phyloP scores from a whole-genome alignment of 2,797 vertebrate species.

The Lateolabrax maculatus region DNA sequence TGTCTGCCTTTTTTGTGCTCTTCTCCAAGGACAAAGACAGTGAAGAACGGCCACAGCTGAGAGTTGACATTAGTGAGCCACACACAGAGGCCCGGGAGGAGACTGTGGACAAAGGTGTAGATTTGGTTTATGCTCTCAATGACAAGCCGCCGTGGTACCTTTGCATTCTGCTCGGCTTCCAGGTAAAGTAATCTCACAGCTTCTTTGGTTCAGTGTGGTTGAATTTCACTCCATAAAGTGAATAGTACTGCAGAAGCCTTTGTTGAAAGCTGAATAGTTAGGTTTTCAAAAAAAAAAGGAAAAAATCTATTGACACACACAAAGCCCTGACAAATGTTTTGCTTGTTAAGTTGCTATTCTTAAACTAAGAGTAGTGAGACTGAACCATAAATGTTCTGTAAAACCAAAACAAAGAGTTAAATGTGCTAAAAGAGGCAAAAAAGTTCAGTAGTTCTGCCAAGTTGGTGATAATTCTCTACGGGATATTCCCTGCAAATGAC shows the following conservation, averaged over 20 bases:
- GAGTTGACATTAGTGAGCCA: constrained; percentile 39
- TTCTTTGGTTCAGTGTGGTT: background rate
- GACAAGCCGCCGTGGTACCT: constrained; percentile 88
- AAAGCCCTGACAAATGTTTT: background rate
- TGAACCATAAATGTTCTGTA: background rate
- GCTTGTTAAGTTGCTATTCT: background rate
- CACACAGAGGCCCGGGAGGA: constrained; percentile 57
- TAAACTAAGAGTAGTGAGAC: background rate
- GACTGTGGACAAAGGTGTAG: constrained; percentile 40
- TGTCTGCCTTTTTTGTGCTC: constrained; percentile 13
- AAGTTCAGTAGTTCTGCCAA: background rate
- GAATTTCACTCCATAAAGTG: too few relatives aligned
- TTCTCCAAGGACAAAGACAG: constrained; percentile 57
- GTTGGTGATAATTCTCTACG: background rate
- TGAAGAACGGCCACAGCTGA: constrained; percentile 65
- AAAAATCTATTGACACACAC: background rate
- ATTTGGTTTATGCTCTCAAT: constrained; percentile 85
- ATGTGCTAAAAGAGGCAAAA: background rate
- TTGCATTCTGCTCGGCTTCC: constrained; percentile 86
- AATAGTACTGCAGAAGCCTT: background rate
- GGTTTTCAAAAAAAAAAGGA: background rate
- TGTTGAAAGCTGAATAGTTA: background rate
- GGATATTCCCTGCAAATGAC: background rate
- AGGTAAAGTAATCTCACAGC: constrained; percentile 71
- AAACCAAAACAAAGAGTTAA: background rate